phyloP scores from a whole-genome alignment of 2,113 vertebrate species.

The Leuciscus idus region DNA sequence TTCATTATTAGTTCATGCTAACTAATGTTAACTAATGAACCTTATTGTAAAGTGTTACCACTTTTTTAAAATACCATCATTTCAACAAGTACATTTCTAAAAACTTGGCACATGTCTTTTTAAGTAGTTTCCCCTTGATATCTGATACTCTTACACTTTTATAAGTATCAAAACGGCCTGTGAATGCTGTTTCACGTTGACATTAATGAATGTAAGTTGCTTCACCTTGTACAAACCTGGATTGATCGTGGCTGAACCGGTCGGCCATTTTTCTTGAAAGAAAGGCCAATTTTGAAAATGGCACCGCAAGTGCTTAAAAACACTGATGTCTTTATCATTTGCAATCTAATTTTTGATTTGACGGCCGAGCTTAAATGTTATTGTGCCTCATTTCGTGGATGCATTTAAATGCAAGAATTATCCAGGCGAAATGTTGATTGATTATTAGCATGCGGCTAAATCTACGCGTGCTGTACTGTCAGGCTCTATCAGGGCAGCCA shows the following conservation, averaged over 20 bases:
- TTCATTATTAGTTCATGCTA: too few species aligned
- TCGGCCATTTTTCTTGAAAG: neutral
- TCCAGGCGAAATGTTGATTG: slow-evolving; percentile 83
- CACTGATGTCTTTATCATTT: slow-evolving; percentile 10
- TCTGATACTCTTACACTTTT: neutral
- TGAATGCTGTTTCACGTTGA: neutral
- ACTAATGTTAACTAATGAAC: too few species aligned
- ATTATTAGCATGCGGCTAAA: slow-evolving; percentile 80
- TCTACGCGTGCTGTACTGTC: slow-evolving; percentile 76
- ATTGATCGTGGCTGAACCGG: neutral
- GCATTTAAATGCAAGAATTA: slow-evolving; percentile 63
- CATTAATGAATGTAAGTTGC: neutral
- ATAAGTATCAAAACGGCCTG: neutral
- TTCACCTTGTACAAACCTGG: slow-evolving; percentile 2
- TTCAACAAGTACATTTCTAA: neutral
- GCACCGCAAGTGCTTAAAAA: slow-evolving; percentile 13
- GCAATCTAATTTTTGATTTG: slow-evolving; percentile 22
- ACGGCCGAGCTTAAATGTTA: slow-evolving; percentile 7
- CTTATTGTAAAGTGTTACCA: too few species aligned
- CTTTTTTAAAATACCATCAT: too few species aligned
- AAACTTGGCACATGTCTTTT: neutral
- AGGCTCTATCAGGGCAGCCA: slow-evolving; percentile 82
- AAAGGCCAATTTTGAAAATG: slow-evolving; percentile 34
- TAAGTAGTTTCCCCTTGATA: neutral
- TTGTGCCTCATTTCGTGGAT: slow-evolving; percentile 32